Evolutionary conservation across 2,797 vertebrate species (phyloP).

Genomic region (Xyrichtys novacula): DNA sequence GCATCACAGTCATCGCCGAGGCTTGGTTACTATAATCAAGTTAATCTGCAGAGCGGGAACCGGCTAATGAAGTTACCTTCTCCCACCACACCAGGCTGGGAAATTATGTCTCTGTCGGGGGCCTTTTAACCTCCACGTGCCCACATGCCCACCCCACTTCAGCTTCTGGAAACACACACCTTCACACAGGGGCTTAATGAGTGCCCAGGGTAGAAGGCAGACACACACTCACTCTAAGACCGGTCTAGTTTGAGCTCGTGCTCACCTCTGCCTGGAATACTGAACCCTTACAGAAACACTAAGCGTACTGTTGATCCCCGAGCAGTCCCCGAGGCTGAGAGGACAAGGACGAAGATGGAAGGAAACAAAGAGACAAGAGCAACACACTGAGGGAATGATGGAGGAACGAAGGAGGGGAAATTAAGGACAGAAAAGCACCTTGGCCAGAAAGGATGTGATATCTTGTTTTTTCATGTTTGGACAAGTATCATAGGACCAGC

Average conservation of each 20-base stretch:
- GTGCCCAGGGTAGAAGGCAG: conserved; percentile 69
- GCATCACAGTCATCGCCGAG: conserved; percentile 51
- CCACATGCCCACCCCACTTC: conserved; percentile 42
- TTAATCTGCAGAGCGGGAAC: conserved; percentile 76
- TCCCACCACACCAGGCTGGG: conserved; percentile 61
- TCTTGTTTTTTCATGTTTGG: conserved; percentile 21
- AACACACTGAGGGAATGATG: conserved; percentile 21
- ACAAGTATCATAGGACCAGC: neutral
- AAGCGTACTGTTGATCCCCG: conserved; percentile 46
- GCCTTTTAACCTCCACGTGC: conserved; percentile 74
- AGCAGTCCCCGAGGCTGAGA: conserved; percentile 56
- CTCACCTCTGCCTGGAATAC: conserved; percentile 57
- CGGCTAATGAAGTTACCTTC: conserved; percentile 82
- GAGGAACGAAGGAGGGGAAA: conserved; percentile 33
- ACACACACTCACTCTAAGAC: conserved; percentile 62
- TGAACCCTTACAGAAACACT: conserved; percentile 53
- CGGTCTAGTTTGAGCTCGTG: conserved; percentile 65
- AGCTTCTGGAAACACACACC: conserved; percentile 65
- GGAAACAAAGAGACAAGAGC: conserved; percentile 12
- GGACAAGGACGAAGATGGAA: conserved; percentile 65
- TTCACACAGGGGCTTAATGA: conserved; percentile 77
- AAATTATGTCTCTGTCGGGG: conserved; percentile 74
- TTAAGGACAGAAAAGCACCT: conserved; percentile 31
- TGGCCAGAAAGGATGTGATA: conserved; percentile 11
- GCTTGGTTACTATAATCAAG: conserved; percentile 79